phyloP scores from a whole-genome alignment of 2,888 invertebrate species.

The Pterostichus niger region DNA sequence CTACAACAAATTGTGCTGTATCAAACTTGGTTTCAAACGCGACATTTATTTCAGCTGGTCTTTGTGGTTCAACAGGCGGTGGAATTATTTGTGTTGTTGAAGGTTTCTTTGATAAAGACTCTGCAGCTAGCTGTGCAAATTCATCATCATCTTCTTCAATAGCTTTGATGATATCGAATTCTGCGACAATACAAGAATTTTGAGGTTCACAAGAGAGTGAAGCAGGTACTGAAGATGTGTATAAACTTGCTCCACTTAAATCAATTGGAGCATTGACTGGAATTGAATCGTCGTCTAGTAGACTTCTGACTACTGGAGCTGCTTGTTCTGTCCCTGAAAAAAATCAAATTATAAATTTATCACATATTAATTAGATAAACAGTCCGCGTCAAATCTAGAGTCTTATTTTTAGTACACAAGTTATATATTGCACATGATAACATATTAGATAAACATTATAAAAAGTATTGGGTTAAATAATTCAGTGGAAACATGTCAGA shows the following conservation, averaged over 20 bases:
- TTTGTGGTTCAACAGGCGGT: conserved; percentile 76
- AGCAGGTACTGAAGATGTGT: conserved; percentile 71
- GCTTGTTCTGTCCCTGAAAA: conserved; percentile 56
- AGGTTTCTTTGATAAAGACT: conserved; percentile 83
- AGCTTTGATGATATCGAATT: conserved; percentile 78
- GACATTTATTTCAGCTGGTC: conserved; percentile 74
- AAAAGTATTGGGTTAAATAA: too few relatives aligned
- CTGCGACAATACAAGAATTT: conserved; percentile 69
- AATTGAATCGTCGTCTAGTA: conserved; percentile 87
- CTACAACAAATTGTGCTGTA: conserved; percentile 77
- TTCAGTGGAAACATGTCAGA: too few relatives aligned
- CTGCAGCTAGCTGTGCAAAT: conserved; percentile 88
- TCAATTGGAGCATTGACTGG: conserved; percentile 84
- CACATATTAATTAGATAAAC: too few relatives aligned
- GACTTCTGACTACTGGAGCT: conserved; percentile 78
- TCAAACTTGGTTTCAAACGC: conserved; percentile 60
- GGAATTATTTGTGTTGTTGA: conserved; percentile 76
- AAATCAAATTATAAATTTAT: not conserved
- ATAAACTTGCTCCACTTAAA: conserved; percentile 77
- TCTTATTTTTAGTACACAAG: too few relatives aligned
- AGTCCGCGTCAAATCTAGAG: too few relatives aligned
- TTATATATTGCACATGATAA: too few relatives aligned
- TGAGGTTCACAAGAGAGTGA: conserved; percentile 17
- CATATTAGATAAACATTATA: too few relatives aligned
- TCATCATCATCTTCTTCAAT: conserved; percentile 86